phyloP scores from a whole-genome alignment of 2,113 vertebrate genomes.

The Plecturocebus donacophilus region DNA sequence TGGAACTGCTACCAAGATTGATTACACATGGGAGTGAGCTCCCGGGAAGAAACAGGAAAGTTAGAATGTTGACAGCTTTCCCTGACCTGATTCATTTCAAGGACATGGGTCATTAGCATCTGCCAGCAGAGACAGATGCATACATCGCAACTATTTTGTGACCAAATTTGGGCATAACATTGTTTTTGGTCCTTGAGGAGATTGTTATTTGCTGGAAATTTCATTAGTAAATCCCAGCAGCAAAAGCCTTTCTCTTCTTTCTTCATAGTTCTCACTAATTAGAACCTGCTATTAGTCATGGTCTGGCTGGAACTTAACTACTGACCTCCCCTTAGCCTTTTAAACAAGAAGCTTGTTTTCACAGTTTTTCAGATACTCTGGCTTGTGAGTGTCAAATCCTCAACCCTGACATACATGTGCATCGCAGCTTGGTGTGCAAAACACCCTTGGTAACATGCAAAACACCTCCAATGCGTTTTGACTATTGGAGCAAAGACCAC shows the following conservation, averaged over 20 bases:
- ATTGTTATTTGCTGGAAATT: constrained; percentile 59
- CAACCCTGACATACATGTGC: background rate
- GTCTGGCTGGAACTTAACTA: background rate
- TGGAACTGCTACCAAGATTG: background rate
- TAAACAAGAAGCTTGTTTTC: background rate
- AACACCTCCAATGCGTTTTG: background rate
- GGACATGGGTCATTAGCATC: constrained; percentile 21
- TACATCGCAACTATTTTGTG: background rate
- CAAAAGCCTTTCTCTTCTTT: constrained; percentile 38
- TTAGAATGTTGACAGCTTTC: background rate
- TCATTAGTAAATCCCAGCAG: constrained; percentile 35
- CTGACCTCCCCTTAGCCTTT: background rate
- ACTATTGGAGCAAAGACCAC: background rate
- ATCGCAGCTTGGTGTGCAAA: background rate
- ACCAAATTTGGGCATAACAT: background rate
- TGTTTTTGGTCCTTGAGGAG: background rate
- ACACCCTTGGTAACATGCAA: background rate
- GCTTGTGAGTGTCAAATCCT: background rate
- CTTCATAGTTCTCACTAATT: constrained; percentile 1
- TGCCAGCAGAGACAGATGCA: background rate
- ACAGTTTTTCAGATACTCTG: background rate
- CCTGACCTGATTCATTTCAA: constrained; percentile 27
- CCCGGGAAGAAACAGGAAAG: background rate
- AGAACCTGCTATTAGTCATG: constrained; percentile 22
- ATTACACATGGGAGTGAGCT: background rate